Conservation (phyloP, 2,113 vertebrate genomes). For the Rhabdomys dilectus region DNA sequence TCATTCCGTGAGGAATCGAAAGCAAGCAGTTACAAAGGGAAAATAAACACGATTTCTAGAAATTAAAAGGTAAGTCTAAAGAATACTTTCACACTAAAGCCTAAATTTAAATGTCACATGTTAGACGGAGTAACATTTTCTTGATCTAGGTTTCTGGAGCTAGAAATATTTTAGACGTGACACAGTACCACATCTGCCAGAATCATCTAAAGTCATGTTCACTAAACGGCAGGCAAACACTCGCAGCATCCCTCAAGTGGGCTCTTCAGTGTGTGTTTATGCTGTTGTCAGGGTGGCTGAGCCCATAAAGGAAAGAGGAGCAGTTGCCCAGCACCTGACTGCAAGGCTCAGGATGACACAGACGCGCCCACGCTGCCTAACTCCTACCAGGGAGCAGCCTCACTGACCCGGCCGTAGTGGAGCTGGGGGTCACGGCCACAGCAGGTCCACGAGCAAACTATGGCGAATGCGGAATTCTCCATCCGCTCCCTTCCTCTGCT, state of each 20-base stretch:
- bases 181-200: not conserved
- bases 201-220: slow-evolving; percentile 29
- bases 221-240: not conserved
- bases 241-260: not conserved
- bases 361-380: no score
- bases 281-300: not conserved
- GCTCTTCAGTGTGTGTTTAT: not conserved
- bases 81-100: slow-evolving; percentile 18
- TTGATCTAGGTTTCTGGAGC: slow-evolving; percentile 30
- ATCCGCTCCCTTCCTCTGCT: not conserved
- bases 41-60: not conserved
- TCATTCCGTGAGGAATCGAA: not conserved
- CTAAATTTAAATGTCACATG: slow-evolving; percentile 7
- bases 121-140: not conserved
- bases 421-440: not conserved
- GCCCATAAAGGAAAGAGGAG: not conserved
- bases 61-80: slow-evolving; percentile 2
- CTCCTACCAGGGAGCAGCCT: not conserved
- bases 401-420: not conserved
- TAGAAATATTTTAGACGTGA: slow-evolving; percentile 1
- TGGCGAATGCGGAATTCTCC: not conserved
- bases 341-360: not conserved
- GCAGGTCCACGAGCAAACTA: not conserved
- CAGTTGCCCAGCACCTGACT: no score
- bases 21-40: not conserved